Evolutionary conservation across 92 coral and sea anemone genomes (phyloP), one percentile per base, ranked within the genome.

Genomic region (Epizoanthus scotinus): DNA sequence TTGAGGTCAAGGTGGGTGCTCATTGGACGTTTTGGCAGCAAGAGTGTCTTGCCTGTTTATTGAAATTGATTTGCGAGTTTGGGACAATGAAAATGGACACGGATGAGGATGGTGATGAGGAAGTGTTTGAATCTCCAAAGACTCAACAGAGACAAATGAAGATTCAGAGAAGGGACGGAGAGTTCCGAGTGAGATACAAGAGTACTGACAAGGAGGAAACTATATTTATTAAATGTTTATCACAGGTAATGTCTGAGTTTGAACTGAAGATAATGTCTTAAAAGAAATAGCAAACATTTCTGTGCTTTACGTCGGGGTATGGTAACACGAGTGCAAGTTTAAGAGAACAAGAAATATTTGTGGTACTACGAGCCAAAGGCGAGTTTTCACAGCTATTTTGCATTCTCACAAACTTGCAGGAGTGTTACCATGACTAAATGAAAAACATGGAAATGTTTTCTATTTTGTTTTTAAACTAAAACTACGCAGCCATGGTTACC

Each of bases 11-110:
- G 73, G 89, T 69, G 12, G 79, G 83, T 66, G n/a, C 83, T 29
- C 64, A 89, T 6, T 95, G 99, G 99, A 95, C 99, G 13, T 97
- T 92, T 71, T 95, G 98, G 90, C 98, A 91, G 52, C 98, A 95
- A 67, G 99, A 95, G 67, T 95, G 99, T 61, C 86, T 95, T 31
- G 99, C 98, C 0, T 94, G 87, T 63, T 59, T 93, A 59, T 67
- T 95, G 70, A 93, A 95, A 87, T 89, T 93, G 25, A 87, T 95
- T 24, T 93, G 94, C 64, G 93, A 93, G 83, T 95, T 95, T 85
- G 99, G 99, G 26, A 95, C 99, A 2, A 87, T 95, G 82, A 95
- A 93, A 82, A 84, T 72, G 17, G 78, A 73, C 42, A 71, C 60
- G 20, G 98, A 89, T 14, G 91, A 85, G 2, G 94, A 85, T 15